Evolutionary conservation across 2,888 invertebrate genomes (phyloP).

Genomic region (Hanleya hanleyi): DNA sequence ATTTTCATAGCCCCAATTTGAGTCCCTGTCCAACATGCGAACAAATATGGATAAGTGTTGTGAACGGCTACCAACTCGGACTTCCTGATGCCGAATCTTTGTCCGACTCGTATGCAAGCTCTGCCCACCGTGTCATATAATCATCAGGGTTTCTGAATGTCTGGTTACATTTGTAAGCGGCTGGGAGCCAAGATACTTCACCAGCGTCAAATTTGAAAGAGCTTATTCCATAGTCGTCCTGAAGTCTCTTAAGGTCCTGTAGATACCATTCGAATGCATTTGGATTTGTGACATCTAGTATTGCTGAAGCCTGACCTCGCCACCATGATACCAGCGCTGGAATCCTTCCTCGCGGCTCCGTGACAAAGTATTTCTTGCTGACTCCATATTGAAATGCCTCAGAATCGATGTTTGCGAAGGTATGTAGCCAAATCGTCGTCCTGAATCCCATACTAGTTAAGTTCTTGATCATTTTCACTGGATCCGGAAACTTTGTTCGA

Average conservation of each 20-base stretch:
- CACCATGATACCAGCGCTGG: conserved; percentile 81
- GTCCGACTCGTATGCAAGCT: conserved; percentile 54
- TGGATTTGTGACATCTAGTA: conserved; percentile 92
- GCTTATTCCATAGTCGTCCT: conserved; percentile 82
- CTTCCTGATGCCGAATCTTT: conserved; percentile 80
- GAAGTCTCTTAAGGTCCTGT: conserved; percentile 81
- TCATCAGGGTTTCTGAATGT: conserved; percentile 49
- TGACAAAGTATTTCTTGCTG: conserved; percentile 76
- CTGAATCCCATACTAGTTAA: conserved; percentile 80
- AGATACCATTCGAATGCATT: conserved; percentile 84
- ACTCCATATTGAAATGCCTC: conserved; percentile 87
- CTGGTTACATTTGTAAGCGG: conserved; percentile 42
- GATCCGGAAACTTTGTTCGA: conserved; percentile 81
- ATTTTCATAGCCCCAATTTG: conserved; percentile 87
- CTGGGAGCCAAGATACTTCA: conserved; percentile 61
- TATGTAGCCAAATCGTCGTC: conserved; percentile 83
- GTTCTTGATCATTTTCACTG: conserved; percentile 78
- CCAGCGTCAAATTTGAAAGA: conserved; percentile 92
- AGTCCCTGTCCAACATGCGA: conserved; percentile 86
- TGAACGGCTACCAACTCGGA: conserved; percentile 86
- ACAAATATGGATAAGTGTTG: conserved; percentile 89
- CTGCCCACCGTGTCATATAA: conserved; percentile 56
- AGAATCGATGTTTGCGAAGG: conserved; percentile 82
- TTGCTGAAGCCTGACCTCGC: conserved; percentile 81
- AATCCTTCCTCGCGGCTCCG: conserved; percentile 40